Evolutionary conservation across 2,888 invertebrate genomes (phyloP).

Genomic region (Phorcus lineatus): DNA sequence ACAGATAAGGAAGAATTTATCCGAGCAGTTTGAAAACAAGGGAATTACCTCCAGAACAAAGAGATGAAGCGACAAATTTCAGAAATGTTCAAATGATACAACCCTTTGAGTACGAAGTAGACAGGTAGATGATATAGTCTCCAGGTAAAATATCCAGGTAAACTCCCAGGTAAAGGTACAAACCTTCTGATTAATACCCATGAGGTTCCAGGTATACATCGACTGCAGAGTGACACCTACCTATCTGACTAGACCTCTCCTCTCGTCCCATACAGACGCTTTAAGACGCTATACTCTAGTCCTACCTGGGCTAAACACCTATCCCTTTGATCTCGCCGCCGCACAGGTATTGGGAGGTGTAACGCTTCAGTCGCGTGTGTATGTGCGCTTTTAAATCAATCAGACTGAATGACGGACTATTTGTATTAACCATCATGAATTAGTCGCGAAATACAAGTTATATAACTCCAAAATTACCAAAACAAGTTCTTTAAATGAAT

Average conservation of each 20-base stretch:
- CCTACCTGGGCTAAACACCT: conserved; percentile 6
- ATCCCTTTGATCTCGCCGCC: conserved; percentile 18
- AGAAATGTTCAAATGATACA: neutral
- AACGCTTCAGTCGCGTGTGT: neutral
- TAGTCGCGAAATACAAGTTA: too few species aligned
- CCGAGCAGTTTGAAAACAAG: neutral
- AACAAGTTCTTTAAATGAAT: too few species aligned
- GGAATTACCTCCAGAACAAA: conserved; percentile 1
- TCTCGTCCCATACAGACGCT: neutral
- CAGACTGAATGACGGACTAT: neutral
- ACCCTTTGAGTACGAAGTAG: neutral
- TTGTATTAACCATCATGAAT: too few species aligned
- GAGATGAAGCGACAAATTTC: neutral
- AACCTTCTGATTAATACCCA: too few species aligned
- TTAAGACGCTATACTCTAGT: neutral
- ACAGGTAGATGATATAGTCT: neutral
- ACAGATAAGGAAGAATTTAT: neutral
- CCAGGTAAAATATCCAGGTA: neutral
- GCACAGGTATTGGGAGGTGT: neutral
- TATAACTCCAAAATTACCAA: too few species aligned
- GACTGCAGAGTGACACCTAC: neutral
- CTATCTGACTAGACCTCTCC: conserved; percentile 4
- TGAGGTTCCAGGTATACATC: too few species aligned
- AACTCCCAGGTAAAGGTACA: too few species aligned
- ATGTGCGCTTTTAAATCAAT: conserved; percentile 1